phyloP scores from a whole-genome alignment of 2,888 invertebrate species.

The Ecliptopera silaceata region DNA sequence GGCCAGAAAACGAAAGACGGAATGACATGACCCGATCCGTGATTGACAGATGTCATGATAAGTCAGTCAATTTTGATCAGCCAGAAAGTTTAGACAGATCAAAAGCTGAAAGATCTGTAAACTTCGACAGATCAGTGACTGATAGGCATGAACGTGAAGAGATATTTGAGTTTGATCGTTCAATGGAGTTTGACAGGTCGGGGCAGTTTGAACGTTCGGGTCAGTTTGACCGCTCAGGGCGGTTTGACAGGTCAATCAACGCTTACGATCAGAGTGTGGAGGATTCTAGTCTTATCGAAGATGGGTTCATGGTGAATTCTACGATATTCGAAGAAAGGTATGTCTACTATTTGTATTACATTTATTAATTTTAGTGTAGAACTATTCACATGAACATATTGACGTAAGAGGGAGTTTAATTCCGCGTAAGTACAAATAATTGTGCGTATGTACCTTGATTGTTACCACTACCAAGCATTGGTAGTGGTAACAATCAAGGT shows the following conservation, averaged over 20 bases:
- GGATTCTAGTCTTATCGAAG: constrained; percentile 58
- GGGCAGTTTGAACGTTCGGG: constrained; percentile 3
- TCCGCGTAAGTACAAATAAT: no score
- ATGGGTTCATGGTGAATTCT: constrained; percentile 61
- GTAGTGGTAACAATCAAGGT: no score
- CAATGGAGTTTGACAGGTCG: constrained; percentile 18
- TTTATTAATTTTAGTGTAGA: not conserved
- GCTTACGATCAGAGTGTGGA: constrained; percentile 45
- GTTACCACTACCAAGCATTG: no score
- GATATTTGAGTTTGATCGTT: constrained; percentile 8
- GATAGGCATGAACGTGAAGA: constrained; percentile 1
- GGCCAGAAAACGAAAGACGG: constrained; percentile 18
- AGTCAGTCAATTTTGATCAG: constrained; percentile 4
- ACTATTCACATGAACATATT: no score
- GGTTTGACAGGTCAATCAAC: constrained; percentile 31
- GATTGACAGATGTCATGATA: constrained; percentile 4
- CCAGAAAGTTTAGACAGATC: not conserved
- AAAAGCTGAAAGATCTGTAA: constrained; percentile 16
- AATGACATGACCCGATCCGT: constrained; percentile 11
- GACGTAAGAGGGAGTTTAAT: no score
- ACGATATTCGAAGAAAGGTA: constrained; percentile 72
- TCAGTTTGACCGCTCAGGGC: constrained; percentile 27
- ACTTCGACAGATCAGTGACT: constrained; percentile 17
- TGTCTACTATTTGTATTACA: constrained; percentile 34
- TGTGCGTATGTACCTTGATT: no score